phyloP scores from a whole-genome alignment of 2,797 vertebrate species.

The Takifugu ocellatus region DNA sequence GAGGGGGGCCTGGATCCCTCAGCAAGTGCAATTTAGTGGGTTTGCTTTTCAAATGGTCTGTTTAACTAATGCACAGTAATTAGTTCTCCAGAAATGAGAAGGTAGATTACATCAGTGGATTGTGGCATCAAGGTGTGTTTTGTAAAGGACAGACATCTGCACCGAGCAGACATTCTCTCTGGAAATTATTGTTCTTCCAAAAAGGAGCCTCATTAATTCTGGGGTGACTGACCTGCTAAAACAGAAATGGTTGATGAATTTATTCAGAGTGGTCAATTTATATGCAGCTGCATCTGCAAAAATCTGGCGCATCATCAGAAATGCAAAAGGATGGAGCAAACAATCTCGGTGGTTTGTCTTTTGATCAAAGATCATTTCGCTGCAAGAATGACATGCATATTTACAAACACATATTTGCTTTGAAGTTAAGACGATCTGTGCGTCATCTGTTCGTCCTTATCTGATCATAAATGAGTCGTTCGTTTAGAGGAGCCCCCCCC shows the following conservation, averaged over 20 bases:
- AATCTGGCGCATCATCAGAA: not conserved
- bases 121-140: slow-evolving; percentile 48
- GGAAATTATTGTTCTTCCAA: slow-evolving; percentile 22
- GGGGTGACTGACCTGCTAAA: slow-evolving; percentile 16
- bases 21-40: slow-evolving; percentile 59
- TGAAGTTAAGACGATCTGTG: not conserved
- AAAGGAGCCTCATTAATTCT: slow-evolving; percentile 16
- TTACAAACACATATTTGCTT: not conserved
- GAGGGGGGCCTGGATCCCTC: slow-evolving; percentile 41
- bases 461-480: slow-evolving; percentile 4
- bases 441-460: not conserved
- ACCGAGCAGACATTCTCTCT: slow-evolving; percentile 23
- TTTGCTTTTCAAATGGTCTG: slow-evolving; percentile 71
- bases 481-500: not conserved
- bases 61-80: slow-evolving; percentile 73
- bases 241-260: slow-evolving; percentile 16
- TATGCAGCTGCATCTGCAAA: slow-evolving; percentile 6
- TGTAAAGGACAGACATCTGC: slow-evolving; percentile 43
- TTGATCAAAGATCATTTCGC: too few relatives aligned
- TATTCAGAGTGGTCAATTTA: slow-evolving; percentile 14
- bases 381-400: too few relatives aligned
- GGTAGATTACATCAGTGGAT: slow-evolving; percentile 39
- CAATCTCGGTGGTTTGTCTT: too few relatives aligned
- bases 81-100: slow-evolving; percentile 62
- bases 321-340: not conserved